Evolutionary conservation across 1,140 invertebrate species (phyloP), one percentile per base, ranked within the genome.

Genomic region (Plodia interpunctella): DNA sequence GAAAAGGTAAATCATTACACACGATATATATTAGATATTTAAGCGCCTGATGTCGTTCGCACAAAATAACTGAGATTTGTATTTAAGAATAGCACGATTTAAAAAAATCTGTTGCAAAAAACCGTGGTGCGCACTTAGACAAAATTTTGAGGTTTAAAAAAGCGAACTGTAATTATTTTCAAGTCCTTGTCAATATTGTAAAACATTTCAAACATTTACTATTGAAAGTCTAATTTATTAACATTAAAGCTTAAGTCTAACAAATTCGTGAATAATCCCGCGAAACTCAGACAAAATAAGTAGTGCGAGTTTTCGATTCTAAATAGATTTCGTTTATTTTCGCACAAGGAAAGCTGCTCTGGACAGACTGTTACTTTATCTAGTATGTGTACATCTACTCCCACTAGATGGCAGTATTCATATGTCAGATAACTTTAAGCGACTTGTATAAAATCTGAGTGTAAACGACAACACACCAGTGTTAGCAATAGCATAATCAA

Each of bases 211-310:
- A 44, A 44, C 38, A 44, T 44, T 44, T 44, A 44, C 38, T 44
- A 44, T 44, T 44, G 38, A 44, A 44, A 15, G 15, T 44, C 38
- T 44, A 44, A 44, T 44, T 53, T n/a, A 25, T 53, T 10, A 68
- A 77, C 65, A 74, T 80, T 78, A 74, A 77, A 80, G 72, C 80
- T 84, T 84, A 87, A 62, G 63, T 70, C 78, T 80, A 83, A 80
- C 67, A 80, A 87, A 84, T 78, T 82, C 82, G 67, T 80, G 66
- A 78, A 76, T 76, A 56, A 62, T 72, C 69, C 58, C 61, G 65
- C 59, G 63, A 69, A 70, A 66, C 65, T 69, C 63, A 56, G 68
- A 68, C 55, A 57, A 65, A 55, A 70, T 61, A 51, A n/a, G n/a
- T n/a, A n/a, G n/a, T n/a, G n/a, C n/a, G n/a, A n/a, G n/a, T n/a